Conservation (phyloP, 2,797 vertebrate species). For the Chiloscyllium punctatum region DNA sequence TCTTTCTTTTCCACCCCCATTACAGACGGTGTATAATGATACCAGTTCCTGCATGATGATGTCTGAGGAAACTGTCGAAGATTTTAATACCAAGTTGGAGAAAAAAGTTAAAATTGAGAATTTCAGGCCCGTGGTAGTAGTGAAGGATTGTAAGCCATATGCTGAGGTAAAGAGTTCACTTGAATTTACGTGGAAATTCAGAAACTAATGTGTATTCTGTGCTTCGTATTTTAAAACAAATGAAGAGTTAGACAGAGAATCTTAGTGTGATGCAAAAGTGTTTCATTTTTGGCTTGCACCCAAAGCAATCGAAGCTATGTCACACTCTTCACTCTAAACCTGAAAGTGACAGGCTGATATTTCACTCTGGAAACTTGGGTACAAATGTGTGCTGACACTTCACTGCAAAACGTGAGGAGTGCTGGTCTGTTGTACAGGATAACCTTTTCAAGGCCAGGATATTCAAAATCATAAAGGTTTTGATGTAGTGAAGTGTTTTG, state of each 20-base stretch:
- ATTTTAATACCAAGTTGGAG: slow-evolving; percentile 72
- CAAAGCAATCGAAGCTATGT: neutral
- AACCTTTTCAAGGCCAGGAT: neutral
- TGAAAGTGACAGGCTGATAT: neutral
- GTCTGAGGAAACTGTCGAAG: slow-evolving; percentile 75
- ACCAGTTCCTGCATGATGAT: slow-evolving; percentile 72
- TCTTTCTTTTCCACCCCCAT: slow-evolving; percentile 30
- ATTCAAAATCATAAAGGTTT: neutral
- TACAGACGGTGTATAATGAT: slow-evolving; percentile 76
- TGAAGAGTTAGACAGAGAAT: neutral
- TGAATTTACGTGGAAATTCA: neutral
- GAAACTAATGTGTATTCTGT: neutral
- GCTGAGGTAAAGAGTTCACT: slow-evolving; percentile 66
- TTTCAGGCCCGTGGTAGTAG: slow-evolving; percentile 83
- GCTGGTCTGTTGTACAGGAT: neutral
- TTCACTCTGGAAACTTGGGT: neutral
- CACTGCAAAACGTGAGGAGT: neutral
- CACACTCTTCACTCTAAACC: neutral
- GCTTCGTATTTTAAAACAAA: neutral
- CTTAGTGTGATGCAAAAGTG: neutral
- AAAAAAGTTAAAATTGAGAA: slow-evolving; percentile 63
- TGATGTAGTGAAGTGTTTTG: neutral
- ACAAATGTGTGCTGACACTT: neutral
- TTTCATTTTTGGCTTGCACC: neutral
- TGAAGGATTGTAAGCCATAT: slow-evolving; percentile 71